phyloP scores from a whole-genome alignment of 1,140 invertebrate species.

The Drosophila mauritiana region DNA sequence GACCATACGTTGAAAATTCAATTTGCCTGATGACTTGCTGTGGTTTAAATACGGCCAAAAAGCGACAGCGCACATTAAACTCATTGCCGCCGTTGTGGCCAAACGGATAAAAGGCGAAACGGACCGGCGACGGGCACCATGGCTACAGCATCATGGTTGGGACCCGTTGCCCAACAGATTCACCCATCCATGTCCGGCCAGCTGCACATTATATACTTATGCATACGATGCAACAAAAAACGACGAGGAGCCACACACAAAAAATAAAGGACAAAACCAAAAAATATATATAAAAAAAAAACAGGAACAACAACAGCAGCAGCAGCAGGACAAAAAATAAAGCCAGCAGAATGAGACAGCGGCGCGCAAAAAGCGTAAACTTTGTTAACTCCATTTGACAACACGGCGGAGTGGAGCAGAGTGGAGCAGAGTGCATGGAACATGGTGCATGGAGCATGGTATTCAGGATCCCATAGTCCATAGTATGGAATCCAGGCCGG shows the following conservation, averaged over 20 bases:
- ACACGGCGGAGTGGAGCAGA: slow-evolving; percentile 33
- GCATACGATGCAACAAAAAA: slow-evolving; percentile 58
- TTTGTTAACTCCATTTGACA: slow-evolving; percentile 82
- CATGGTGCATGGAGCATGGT: background rate
- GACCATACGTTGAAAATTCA: slow-evolving; percentile 84
- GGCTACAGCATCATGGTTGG: slow-evolving; percentile 23
- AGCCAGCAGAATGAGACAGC: slow-evolving; percentile 42
- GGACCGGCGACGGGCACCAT: slow-evolving; percentile 27
- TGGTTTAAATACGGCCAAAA: slow-evolving; percentile 79
- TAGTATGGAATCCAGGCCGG: slow-evolving; percentile 21
- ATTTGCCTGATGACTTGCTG: slow-evolving; percentile 84
- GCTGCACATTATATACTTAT: slow-evolving; percentile 78
- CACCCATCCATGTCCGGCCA: slow-evolving; percentile 47
- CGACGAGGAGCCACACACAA: slow-evolving; percentile 18
- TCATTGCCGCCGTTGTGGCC: slow-evolving; percentile 65
- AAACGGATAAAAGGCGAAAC: slow-evolving; percentile 61
- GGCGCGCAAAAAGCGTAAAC: slow-evolving; percentile 73
- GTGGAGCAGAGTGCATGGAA: slow-evolving; percentile 15
- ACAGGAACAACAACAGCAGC: background rate
- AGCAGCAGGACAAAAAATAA: slow-evolving; percentile 22
- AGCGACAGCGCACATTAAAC: slow-evolving; percentile 77
- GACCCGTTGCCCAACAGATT: background rate
- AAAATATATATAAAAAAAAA: background rate
- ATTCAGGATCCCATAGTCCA: background rate
- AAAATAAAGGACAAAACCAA: background rate